Base-by-base conservation (phyloP, 2,888 invertebrate genomes). In the Tanypteryx hageni region DNA sequence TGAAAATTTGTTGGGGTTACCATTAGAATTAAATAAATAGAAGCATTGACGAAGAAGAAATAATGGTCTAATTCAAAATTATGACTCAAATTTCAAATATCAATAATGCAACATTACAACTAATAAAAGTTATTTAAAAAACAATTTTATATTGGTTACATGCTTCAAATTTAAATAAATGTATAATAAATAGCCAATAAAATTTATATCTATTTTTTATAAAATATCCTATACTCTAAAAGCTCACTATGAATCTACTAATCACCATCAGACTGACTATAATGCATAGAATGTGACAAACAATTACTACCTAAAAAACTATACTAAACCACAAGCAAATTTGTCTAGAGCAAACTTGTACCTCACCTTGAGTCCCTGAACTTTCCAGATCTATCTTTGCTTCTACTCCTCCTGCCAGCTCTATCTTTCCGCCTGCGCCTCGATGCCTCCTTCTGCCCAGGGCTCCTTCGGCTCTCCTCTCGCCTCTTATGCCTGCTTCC, bases 361-460 rank as follows among this genome's bases (percentile, higher is more conserved):
- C 64, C 89, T 89, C 59, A 89, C 89, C 64, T 89, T 89, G 89
- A 89, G 18, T 89, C 89, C 44, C n/a, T 89, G 10, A 44, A 89
- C 92, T 94, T 94, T 89, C 94, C 93, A 57, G 94, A 93, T 92
- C 94, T 93, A 68, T 94, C 94, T 92, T 94, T 94, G 44, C 94
- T 93, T 56, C 93, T 44, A 93, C 93, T 86, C 92, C 93, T 92
- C 93, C 93, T 94, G 94, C 61, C 94, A 93, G 92, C 92, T 94
- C 94, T 93, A 93, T 94, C 93, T 94, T 93, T 44, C 95, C 95
- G 57, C 94, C 94, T 10, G 94, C 94, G 92, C 95, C 93, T 93
- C 94, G 94, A 94, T 94, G 94, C 84, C 94, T 94, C 91, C 94
- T 94, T 16, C 94, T 94, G 86, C 93, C 94, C 92, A 92, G 93